phyloP scores from a whole-genome alignment of 2,113 vertebrate species.

The Emydocephalus ijimae region DNA sequence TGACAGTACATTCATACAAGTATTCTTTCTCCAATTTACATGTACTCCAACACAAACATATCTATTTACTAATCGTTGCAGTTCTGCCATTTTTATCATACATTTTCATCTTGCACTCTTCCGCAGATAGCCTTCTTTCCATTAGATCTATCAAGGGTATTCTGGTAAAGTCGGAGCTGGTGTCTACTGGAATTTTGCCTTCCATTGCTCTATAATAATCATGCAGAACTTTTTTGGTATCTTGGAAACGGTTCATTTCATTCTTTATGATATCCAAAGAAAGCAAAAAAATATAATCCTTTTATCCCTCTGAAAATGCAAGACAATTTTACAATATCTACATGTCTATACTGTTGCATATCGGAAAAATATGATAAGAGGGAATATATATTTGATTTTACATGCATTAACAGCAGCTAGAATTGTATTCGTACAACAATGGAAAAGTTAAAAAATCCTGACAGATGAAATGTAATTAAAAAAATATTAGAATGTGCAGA shows the following conservation, averaged over 20 bases:
- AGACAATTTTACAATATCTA: background rate
- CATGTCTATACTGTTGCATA: background rate
- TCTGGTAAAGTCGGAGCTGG: conserved; percentile 54
- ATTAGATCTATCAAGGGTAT: conserved; percentile 71
- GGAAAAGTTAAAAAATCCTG: too few relatives aligned
- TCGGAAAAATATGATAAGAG: too few relatives aligned
- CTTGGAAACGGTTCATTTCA: conserved; percentile 86
- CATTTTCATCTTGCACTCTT: conserved; percentile 45
- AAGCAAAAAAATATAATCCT: background rate
- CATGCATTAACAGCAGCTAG: too few relatives aligned
- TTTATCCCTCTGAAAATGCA: background rate
- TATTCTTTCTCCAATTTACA: background rate
- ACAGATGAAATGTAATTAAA: too few relatives aligned
- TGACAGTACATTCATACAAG: background rate
- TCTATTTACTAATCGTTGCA: background rate
- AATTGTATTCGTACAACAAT: too few relatives aligned
- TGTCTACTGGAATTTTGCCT: conserved; percentile 63
- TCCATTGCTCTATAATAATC: conserved; percentile 84
- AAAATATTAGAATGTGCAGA: too few relatives aligned
- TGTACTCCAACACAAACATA: background rate
- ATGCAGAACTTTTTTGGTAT: conserved; percentile 75
- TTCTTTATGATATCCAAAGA: conserved; percentile 65
- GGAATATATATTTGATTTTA: too few relatives aligned
- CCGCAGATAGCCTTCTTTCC: conserved; percentile 34
- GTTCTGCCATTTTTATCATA: conserved; percentile 25